Conservation (phyloP, 2,113 vertebrate species). For the Triplophysa dalaica region DNA sequence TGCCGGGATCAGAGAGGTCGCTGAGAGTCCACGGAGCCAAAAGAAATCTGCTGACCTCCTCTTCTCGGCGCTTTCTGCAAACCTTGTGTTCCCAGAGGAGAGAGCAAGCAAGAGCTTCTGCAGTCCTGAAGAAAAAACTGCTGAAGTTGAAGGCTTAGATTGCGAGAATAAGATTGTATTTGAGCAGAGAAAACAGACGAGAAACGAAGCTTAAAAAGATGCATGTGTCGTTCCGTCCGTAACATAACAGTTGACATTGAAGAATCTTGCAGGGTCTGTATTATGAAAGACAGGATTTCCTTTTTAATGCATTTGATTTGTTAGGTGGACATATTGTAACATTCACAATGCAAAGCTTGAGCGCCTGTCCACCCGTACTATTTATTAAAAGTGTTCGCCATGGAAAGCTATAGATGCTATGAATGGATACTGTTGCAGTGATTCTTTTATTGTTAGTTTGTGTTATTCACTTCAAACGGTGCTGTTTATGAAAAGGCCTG, state of each 20-base stretch:
- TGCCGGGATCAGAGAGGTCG: slow-evolving; percentile 37
- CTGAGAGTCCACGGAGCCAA: slow-evolving; percentile 39
- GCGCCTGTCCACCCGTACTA: no score
- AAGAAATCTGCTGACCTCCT: slow-evolving; percentile 47
- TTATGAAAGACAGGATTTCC: not conserved
- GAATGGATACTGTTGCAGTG: no score
- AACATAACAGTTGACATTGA: not conserved
- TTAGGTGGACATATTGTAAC: no score
- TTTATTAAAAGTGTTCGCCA: no score
- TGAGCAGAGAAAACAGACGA: slow-evolving; percentile 3
- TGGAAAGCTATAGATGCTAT: no score
- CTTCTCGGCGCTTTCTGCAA: slow-evolving; percentile 34
- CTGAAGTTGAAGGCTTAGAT: slow-evolving; percentile 29
- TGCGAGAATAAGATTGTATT: slow-evolving; percentile 11
- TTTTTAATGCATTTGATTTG: not conserved
- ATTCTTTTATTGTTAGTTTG: no score
- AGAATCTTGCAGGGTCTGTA: not conserved
- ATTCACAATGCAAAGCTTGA: no score
- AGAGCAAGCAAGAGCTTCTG: not conserved
- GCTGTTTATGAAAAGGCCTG: no score
- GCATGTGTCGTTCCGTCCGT: not conserved
- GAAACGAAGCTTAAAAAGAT: not conserved
- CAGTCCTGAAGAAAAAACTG: not conserved
- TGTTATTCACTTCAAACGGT: no score
- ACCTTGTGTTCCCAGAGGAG: slow-evolving; percentile 33